These are phyloP conservation scores for Phorcus lineatus DNA, from an alignment of 2,888 invertebrate species.

Conservation along the genomic window DNA sequence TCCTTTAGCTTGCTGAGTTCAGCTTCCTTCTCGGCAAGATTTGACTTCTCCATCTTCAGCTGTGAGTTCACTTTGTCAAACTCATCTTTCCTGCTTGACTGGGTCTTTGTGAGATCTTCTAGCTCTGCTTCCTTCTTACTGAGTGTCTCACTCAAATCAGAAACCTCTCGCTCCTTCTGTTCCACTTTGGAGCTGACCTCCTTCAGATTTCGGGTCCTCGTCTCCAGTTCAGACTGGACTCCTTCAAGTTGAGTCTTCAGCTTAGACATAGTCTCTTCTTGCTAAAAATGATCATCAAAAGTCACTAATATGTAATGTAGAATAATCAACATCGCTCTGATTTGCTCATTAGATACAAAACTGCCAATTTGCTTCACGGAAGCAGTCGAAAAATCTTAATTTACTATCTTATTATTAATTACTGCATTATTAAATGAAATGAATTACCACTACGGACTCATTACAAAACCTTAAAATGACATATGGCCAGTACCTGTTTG, in stretches of 20 bases:
- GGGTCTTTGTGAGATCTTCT: background rate
- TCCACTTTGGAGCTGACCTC: background rate
- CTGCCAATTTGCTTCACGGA: too few relatives aligned
- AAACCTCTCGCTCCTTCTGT: conserved; percentile 3
- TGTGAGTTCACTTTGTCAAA: background rate
- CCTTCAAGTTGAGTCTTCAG: conserved; percentile 1
- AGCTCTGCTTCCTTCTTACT: conserved; percentile 7
- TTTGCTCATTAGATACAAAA: too few relatives aligned
- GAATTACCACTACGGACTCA: too few relatives aligned
- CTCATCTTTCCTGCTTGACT: background rate
- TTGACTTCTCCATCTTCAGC: background rate
- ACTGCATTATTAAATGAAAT: too few relatives aligned
- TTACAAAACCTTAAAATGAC: too few relatives aligned
- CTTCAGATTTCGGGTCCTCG: background rate
- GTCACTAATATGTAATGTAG: too few relatives aligned
- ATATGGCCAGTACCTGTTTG: background rate
- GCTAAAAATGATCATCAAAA: background rate
- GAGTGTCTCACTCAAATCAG: background rate
- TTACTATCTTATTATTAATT: too few relatives aligned
- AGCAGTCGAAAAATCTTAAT: too few relatives aligned
- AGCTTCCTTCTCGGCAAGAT: background rate
- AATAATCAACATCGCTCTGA: too few relatives aligned
- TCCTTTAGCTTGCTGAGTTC: conserved; percentile 13
- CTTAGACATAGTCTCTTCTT: background rate
- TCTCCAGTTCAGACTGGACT: background rate